Conservation (phyloP, 2,888 invertebrate species). For the Rhimphoctona megacephalus region DNA sequence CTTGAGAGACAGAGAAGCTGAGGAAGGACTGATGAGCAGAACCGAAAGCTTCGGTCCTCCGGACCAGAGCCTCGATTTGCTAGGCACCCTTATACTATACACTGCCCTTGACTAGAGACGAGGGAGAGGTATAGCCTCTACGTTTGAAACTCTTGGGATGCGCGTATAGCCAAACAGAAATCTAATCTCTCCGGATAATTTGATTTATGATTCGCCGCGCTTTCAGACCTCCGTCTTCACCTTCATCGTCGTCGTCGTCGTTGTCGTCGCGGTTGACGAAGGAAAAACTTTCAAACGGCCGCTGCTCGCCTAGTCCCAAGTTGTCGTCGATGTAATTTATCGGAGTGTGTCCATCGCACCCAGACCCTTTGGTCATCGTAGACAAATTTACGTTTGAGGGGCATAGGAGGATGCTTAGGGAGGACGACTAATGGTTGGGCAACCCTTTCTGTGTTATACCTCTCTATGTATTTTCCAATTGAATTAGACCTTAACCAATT, state of each 20-base stretch:
- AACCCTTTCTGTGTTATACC: slow-evolving; percentile 72
- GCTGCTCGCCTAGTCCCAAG: slow-evolving; percentile 66
- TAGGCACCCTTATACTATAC: slow-evolving; percentile 58
- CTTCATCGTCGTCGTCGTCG: slow-evolving; percentile 59
- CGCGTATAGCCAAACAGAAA: slow-evolving; percentile 80
- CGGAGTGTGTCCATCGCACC: slow-evolving; percentile 75
- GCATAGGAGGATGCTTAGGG: slow-evolving; percentile 40
- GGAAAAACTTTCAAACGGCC: slow-evolving; percentile 69
- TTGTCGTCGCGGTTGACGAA: slow-evolving; percentile 54
- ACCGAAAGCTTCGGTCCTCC: slow-evolving; percentile 60
- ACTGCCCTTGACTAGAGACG: slow-evolving; percentile 59
- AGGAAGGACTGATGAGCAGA: slow-evolving; percentile 68
- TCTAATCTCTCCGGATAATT: slow-evolving; percentile 83
- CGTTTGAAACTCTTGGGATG: slow-evolving; percentile 69
- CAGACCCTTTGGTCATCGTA: slow-evolving; percentile 66
- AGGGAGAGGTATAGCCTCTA: slow-evolving; percentile 62
- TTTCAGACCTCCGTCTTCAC: slow-evolving; percentile 63
- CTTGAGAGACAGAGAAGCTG: slow-evolving; percentile 71
- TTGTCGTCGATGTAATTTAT: slow-evolving; percentile 78
- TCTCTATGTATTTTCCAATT: slow-evolving; percentile 74
- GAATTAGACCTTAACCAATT: slow-evolving; percentile 74
- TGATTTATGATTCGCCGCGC: slow-evolving; percentile 81
- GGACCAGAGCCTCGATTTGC: slow-evolving; percentile 57
- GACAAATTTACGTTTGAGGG: slow-evolving; percentile 76
- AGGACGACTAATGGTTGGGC: slow-evolving; percentile 62